phyloP scores from a whole-genome alignment of 2,113 vertebrate genomes.

The Phainopepla nitens region DNA sequence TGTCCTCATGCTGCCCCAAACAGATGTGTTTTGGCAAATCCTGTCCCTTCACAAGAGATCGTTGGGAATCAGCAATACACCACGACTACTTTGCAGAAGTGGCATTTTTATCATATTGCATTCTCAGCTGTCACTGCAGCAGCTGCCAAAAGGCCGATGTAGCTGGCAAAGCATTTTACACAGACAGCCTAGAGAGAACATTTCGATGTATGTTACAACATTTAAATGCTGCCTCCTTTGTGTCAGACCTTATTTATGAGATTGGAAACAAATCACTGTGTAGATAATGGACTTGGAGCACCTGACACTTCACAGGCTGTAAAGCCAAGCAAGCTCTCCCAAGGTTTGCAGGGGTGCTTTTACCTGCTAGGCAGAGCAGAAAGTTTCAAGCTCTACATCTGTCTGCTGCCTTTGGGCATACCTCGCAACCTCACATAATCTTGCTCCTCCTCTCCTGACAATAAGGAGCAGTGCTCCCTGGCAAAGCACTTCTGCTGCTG shows the following conservation, averaged over 20 bases:
- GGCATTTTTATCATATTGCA: conserved; percentile 7
- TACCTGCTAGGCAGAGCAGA: not conserved
- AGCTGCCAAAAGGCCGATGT: not conserved
- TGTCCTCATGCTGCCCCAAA: not conserved
- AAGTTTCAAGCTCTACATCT: not conserved
- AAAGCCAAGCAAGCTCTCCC: not conserved
- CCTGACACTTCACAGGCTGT: not conserved
- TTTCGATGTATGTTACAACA: not conserved
- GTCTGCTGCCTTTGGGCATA: not conserved
- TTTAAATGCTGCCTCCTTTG: not conserved
- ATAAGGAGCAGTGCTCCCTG: not conserved
- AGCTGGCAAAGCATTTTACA: not conserved
- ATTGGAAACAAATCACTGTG: not conserved
- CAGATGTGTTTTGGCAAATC: not conserved
- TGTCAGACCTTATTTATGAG: not conserved
- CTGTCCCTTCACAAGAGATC: not conserved
- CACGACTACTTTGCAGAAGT: not conserved
- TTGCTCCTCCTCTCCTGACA: not conserved
- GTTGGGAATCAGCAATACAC: not conserved
- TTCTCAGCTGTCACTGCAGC: conserved; percentile 10
- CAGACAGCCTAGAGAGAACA: not conserved
- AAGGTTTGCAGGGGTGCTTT: not conserved
- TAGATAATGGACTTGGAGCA: not conserved
- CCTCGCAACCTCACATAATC: not conserved
- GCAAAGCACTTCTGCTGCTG: not conserved